These are phyloP conservation scores for Epistrophe eligans DNA, from an alignment of 2,888 invertebrate genomes.

Conservation along the genomic window DNA sequence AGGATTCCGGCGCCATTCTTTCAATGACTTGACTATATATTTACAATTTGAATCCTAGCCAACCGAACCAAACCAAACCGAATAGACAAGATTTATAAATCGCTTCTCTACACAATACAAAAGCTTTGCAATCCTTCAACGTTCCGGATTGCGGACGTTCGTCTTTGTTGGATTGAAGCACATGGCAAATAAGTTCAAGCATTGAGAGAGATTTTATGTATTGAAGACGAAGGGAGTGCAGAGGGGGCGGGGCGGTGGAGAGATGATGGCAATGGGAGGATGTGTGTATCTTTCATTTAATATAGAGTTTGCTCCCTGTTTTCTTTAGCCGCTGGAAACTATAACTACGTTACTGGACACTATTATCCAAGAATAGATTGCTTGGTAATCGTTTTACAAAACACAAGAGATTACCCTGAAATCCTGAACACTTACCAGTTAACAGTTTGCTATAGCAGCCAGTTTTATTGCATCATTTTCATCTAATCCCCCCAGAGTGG, in stretches of 20 bases:
- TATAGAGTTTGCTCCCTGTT: slow-evolving; percentile 33
- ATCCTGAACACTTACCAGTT: slow-evolving; percentile 65
- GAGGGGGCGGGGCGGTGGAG: no score
- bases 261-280: neutral
- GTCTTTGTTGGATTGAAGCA: slow-evolving; percentile 38
- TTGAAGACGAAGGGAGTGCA: neutral
- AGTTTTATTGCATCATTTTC: slow-evolving; percentile 49
- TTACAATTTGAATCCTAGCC: slow-evolving; percentile 51
- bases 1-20: slow-evolving; percentile 5
- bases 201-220: neutral
- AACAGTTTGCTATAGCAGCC: slow-evolving; percentile 50
- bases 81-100: slow-evolving; percentile 61
- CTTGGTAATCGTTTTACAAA: slow-evolving; percentile 79
- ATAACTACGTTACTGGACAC: slow-evolving; percentile 70
- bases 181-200: slow-evolving; percentile 22
- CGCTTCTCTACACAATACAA: slow-evolving; percentile 15
- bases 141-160: slow-evolving; percentile 12
- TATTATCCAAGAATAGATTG: slow-evolving; percentile 77
- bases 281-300: slow-evolving; percentile 39
- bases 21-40: slow-evolving; percentile 45
- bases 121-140: slow-evolving; percentile 33
- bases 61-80: slow-evolving; percentile 22
- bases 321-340: slow-evolving; percentile 47
- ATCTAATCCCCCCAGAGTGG: slow-evolving; percentile 45
- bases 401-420: slow-evolving; percentile 76